Percentiles rank a stretch among this genome's conserved stretches.
phyloP scores from a whole-genome alignment of 2,888 invertebrate species.

The Drosophila silvestris region DNA sequence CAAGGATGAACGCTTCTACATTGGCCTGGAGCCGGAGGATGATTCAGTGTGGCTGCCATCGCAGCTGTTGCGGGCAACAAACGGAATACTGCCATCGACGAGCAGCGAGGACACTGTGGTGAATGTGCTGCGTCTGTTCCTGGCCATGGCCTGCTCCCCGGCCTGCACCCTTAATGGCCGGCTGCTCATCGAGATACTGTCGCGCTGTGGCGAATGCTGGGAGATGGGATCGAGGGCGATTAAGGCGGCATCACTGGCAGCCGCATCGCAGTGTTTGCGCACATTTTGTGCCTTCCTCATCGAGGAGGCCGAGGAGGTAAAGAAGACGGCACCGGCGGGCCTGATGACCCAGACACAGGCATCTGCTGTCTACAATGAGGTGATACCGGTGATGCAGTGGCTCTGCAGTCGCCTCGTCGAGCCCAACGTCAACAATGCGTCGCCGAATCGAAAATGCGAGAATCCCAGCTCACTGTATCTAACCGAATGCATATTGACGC shows the following conservation, averaged over 20 bases:
- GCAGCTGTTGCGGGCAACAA: conserved; percentile 94
- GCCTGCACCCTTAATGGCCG: conserved; percentile 96
- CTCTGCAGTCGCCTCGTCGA: conserved; percentile 94
- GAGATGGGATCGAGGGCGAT: conserved; percentile 92
- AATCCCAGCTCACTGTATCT: conserved; percentile 89
- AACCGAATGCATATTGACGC: conserved; percentile 93
- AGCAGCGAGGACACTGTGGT: conserved; percentile 94
- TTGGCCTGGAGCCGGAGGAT: conserved; percentile 95
- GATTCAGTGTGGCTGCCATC: conserved; percentile 97
- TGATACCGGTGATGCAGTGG: conserved; percentile 95
- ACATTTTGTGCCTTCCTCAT: conserved; percentile 93
- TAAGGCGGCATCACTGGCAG: conserved; percentile 94
- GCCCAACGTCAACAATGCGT: conserved; percentile 87
- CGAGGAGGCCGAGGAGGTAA: conserved; percentile 86
- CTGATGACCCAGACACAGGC: conserved; percentile 87
- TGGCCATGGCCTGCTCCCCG: conserved; percentile 94
- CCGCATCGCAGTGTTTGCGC: conserved; percentile 94
- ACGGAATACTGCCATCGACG: conserved; percentile 87
- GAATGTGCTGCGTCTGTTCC: conserved; percentile 88
- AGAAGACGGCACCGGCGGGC: conserved; percentile 87
- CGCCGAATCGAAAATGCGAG: conserved; percentile 84
- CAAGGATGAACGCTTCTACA: conserved; percentile 95
- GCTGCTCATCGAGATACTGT: conserved; percentile 93
- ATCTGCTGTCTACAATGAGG: conserved; percentile 95
- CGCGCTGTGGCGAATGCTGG: conserved; percentile 93